A percentile compares a stretch with the other conserved stretches of the same genome.
Evolutionary conservation across 2,797 vertebrate species (phyloP).

Genomic region (Ictinia mississippiensis): DNA sequence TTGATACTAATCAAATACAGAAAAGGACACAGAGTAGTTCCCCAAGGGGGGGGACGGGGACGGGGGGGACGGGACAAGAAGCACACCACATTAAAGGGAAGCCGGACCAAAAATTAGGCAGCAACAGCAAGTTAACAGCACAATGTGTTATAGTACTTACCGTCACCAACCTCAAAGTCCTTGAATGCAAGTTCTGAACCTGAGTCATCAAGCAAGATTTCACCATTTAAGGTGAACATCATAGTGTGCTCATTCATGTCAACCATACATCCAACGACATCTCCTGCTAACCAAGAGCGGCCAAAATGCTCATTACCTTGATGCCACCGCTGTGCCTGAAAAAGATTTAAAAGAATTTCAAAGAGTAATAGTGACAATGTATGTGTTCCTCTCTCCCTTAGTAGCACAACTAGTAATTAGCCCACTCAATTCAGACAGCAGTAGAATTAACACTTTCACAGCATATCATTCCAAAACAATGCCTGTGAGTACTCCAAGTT

Average conservation of each 20-base stretch:
- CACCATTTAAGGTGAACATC: conserved; percentile 95
- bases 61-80: too few relatives aligned
- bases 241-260: conserved; percentile 94
- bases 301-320: conserved; percentile 97
- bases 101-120: not conserved
- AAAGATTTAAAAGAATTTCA: conserved; percentile 13
- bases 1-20: not conserved
- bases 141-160: conserved; percentile 71
- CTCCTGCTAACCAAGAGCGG: conserved; percentile 87
- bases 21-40: not conserved
- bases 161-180: conserved; percentile 90
- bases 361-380: not conserved
- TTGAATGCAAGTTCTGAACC: conserved; percentile 96
- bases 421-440: not conserved
- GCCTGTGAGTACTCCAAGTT: not conserved
- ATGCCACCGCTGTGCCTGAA: conserved; percentile 92
- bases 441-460: not conserved
- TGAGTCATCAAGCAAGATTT: conserved; percentile 92
- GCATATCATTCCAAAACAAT: not conserved
- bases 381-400: not conserved
- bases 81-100: not conserved
- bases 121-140: not conserved
- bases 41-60: too few relatives aligned
- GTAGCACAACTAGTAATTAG: not conserved
- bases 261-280: conserved; percentile 95